Evolutionary conservation across 2,888 invertebrate genomes (phyloP), one percentile per base, ranked within the genome.

Genomic region (Hermaeophaga mercurialis): DNA sequence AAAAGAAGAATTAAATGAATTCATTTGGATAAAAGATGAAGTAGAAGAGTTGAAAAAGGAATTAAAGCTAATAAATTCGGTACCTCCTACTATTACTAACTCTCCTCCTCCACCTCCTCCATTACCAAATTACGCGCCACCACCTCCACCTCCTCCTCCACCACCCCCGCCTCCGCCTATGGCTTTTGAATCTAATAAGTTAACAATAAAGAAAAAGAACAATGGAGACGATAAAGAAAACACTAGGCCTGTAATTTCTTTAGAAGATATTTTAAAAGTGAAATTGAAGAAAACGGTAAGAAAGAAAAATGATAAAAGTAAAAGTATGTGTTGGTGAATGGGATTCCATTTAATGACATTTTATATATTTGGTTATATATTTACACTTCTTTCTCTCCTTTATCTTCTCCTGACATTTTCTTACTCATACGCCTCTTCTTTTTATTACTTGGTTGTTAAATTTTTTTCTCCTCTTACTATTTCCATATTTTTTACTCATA

Each of bases 191-290:
- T 67, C 70, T 3, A 46, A 18, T 31, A 54, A 47, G 6, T 64
- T 70, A 7, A 62, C 54, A 24, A 26, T 47, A 12, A 66, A 62
- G 50, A 70, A 68, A 46, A 38, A 41, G 5, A 65, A 65, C 17
- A 55, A 41, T 7, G 36, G 39, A 17, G 58, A 49, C 1, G 44
- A 33, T 1, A 50, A 39, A 9, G 49, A 68, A 9, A 65, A 68
- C 26, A 56, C 61, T 8, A 58, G 76, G 31, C 78, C 78, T 0
- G 63, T 71, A 3, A 78, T 78, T 53, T 75, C 74, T n/a, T 57
- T 76, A 36, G 75, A 75, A 31, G 78, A 77, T 52, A 76, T 78
- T 49, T 61, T 77, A 36, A 76, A 75, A 53, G 77, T 78, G 1
- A 75, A 76, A 63, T 59, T 78, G 49, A 72, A 68, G 56, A 78